These are phyloP conservation scores for Beroe ovata DNA, from an alignment of 37 sponge, comb jelly and placozoan species.

Conservation along the genomic window DNA sequence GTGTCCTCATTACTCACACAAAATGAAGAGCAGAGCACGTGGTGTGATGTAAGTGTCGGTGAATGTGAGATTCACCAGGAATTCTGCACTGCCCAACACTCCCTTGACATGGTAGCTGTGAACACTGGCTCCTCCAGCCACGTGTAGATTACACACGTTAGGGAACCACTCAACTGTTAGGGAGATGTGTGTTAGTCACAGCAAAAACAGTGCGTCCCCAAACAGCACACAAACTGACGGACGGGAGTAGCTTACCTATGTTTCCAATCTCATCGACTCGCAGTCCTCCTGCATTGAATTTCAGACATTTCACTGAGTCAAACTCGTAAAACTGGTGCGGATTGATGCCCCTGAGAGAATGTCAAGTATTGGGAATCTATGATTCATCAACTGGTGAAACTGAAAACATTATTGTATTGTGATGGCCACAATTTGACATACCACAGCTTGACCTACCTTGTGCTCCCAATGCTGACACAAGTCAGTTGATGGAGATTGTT, in stretches of 20 bases:
- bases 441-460: no score
- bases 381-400: no score
- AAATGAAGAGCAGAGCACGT: conserved; percentile 26
- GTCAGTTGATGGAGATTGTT: not conserved
- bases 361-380: no score
- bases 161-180: conserved; percentile 45
- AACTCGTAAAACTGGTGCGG: conserved; percentile 19
- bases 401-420: no score
- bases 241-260: conserved; percentile 4
- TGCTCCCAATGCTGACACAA: conserved; percentile 6
- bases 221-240: no score
- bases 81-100: not conserved
- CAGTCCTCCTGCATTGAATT: not conserved
- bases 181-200: no score
- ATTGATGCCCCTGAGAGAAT: conserved; percentile 28
- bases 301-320: conserved; percentile 40
- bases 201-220: no score
- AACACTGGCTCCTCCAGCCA: not conserved
- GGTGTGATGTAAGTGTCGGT: conserved; percentile 52
- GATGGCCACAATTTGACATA: no score
- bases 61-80: not conserved
- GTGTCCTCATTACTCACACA: conserved; percentile 32
- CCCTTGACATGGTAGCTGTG: conserved; percentile 14
- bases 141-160: not conserved
- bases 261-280: conserved; percentile 21